Conservation (phyloP, 2,888 invertebrate genomes). For the Lasioglossum leucozonium region DNA sequence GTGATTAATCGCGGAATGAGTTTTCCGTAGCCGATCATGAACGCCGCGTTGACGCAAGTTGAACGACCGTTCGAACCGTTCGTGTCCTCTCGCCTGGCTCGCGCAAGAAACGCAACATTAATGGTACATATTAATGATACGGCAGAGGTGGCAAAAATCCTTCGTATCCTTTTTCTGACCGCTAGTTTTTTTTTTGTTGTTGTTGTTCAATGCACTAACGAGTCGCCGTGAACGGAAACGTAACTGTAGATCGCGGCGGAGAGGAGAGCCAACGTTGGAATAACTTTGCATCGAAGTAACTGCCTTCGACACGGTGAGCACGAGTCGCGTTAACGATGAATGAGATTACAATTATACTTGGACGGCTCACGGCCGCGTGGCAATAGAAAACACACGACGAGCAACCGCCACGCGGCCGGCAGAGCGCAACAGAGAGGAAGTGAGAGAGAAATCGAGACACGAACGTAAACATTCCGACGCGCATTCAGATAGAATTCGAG, state of each 20-base stretch:
- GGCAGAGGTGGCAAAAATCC: not conserved
- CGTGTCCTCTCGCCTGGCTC: not conserved
- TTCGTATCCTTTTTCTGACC: not conserved
- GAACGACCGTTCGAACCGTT: not conserved
- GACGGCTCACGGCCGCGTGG: constrained; percentile 11
- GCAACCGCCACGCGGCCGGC: not conserved
- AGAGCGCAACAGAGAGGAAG: not conserved
- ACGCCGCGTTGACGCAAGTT: not conserved
- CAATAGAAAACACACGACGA: constrained; percentile 12
- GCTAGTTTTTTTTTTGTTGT: not conserved
- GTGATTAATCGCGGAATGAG: not conserved
- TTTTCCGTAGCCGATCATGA: not conserved
- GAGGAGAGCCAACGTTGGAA: not conserved
- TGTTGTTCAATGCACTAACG: not conserved
- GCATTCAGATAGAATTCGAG: not conserved
- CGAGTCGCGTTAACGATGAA: constrained; percentile 6
- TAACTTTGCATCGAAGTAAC: constrained; percentile 9
- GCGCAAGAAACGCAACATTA: not conserved
- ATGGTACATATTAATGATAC: not conserved
- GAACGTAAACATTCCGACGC: constrained; percentile 14
- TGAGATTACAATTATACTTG: constrained; percentile 11
- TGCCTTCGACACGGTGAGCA: not conserved
- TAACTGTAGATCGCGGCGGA: not conserved
- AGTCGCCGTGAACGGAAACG: not conserved
- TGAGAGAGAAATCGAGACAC: not conserved